Conservation (phyloP, 1,140 invertebrate genomes). For the Prorops nasuta region DNA sequence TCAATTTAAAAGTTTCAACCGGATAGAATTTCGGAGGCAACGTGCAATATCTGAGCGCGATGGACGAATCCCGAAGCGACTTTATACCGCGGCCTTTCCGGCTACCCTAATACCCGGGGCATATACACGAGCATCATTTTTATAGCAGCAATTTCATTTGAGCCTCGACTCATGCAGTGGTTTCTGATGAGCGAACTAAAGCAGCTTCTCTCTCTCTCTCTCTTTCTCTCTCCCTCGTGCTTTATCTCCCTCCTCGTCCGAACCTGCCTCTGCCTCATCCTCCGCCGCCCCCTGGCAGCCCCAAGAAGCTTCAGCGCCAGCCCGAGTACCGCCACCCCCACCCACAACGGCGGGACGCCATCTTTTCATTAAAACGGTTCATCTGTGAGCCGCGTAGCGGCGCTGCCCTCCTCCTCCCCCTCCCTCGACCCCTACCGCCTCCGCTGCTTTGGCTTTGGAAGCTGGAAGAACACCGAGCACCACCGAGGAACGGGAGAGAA, state of each 20-base stretch:
- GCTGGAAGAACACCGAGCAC: no score
- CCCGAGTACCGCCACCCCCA: slow-evolving; percentile 11
- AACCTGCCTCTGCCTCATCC: slow-evolving; percentile 22
- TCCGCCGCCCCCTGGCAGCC: slow-evolving; percentile 7
- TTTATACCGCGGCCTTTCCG: no score
- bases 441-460: background rate
- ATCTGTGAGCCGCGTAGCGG: slow-evolving; percentile 34
- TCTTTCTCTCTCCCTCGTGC: slow-evolving; percentile 19
- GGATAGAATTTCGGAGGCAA: no score
- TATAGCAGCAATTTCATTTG: slow-evolving; percentile 56
- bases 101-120: background rate
- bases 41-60: no score
- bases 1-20: no score
- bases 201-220: slow-evolving; percentile 16
- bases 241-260: slow-evolving; percentile 12
- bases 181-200: slow-evolving; percentile 50
- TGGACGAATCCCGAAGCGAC: no score
- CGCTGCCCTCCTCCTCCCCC: background rate
- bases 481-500: no score
- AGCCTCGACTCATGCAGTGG: slow-evolving; percentile 51
- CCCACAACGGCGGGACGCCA: slow-evolving; percentile 24
- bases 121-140: slow-evolving; percentile 33
- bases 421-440: slow-evolving; percentile 3
- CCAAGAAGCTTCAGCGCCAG: slow-evolving; percentile 16
- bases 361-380: slow-evolving; percentile 47